A percentile compares a stretch with the other conserved stretches of the same genome.
Evolutionary conservation across 2,888 invertebrate species (phyloP).

Genomic region (Drosophila buzzatii): DNA sequence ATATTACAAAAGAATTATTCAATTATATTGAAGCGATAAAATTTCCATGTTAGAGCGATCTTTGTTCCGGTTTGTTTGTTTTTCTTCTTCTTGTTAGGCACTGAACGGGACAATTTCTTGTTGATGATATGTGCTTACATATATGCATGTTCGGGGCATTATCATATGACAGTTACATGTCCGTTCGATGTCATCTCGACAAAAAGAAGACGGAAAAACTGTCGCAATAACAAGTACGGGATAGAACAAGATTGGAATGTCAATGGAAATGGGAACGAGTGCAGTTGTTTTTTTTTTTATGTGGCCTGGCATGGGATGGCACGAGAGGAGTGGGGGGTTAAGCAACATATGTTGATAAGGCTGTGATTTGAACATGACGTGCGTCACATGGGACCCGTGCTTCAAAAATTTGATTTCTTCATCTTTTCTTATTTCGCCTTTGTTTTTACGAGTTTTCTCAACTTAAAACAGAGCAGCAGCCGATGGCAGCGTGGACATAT

Average conservation of each 20-base stretch:
- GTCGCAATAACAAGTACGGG: constrained; percentile 32
- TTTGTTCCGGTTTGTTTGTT: constrained; percentile 9
- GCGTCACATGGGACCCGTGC: constrained; percentile 32
- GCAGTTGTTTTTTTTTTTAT: not conserved
- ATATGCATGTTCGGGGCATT: constrained; percentile 13
- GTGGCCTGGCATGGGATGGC: not conserved
- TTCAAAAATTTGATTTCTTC: constrained; percentile 13
- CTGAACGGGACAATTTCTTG: constrained; percentile 4
- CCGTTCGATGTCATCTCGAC: constrained; percentile 33
- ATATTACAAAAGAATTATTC: not conserved
- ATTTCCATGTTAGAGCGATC: not conserved
- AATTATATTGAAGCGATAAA: not conserved
- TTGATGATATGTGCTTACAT: not conserved
- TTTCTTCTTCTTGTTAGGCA: not conserved
- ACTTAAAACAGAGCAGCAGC: constrained; percentile 10
- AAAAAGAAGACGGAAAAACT: constrained; percentile 20
- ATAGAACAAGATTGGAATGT: constrained; percentile 37
- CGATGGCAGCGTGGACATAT: constrained; percentile 55
- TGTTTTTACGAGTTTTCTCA: constrained; percentile 22
- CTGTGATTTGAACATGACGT: constrained; percentile 40
- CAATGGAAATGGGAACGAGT: not conserved
- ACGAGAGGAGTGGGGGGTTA: not conserved
- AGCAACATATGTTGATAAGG: constrained; percentile 31
- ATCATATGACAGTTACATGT: constrained; percentile 45
- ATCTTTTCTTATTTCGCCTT: not conserved